A percentile compares a stretch with the other conserved stretches of the same genome.
Evolutionary conservation across 2,113 vertebrate genomes (phyloP).

Genomic region (Laticauda colubrina): DNA sequence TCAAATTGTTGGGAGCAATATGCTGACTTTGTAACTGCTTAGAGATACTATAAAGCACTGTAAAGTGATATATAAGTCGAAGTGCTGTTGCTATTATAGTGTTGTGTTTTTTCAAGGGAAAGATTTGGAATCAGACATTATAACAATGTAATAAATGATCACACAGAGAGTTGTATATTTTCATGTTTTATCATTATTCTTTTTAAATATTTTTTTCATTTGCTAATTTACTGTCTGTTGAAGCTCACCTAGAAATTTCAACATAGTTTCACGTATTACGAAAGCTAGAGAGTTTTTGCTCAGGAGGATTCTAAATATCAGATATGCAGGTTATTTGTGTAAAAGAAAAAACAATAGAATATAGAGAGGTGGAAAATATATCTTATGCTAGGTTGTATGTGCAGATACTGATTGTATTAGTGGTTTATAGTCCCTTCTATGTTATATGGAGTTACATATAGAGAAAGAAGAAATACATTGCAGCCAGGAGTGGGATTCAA

Average conservation of each 20-base stretch:
- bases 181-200: neutral
- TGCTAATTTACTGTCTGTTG: neutral
- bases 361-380: neutral
- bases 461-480: neutral
- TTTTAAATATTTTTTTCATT: neutral
- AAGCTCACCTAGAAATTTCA: neutral
- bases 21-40: too few relatives aligned
- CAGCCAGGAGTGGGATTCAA: too few relatives aligned
- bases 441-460: neutral
- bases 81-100: too few relatives aligned
- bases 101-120: neutral
- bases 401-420: neutral
- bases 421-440: neutral
- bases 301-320: neutral
- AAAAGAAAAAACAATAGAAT: neutral
- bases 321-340: neutral
- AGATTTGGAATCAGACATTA: neutral
- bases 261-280: neutral
- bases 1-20: too few relatives aligned
- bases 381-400: neutral
- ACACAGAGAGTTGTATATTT: neutral
- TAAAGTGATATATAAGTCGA: too few relatives aligned
- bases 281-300: neutral
- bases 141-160: too few relatives aligned
- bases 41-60: too few relatives aligned